Conservation (phyloP, 30 jellyfish, hydroid and myxozoan species). For the Aurelia aurita region DNA sequence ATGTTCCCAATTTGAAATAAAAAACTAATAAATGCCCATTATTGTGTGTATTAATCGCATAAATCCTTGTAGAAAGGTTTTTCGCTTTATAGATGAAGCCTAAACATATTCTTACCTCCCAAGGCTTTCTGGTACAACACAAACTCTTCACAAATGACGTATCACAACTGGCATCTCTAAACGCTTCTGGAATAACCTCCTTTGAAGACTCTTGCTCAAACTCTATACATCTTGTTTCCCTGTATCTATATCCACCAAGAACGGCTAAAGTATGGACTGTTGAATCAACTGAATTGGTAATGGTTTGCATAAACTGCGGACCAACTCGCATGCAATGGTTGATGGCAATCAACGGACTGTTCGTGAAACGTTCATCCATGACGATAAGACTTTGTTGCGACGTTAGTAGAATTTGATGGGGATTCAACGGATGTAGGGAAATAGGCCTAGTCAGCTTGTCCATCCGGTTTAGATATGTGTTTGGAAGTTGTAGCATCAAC, state of each 20-base stretch:
- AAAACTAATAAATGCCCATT: too few relatives aligned
- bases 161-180: background rate
- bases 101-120: background rate
- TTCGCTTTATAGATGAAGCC: too few relatives aligned
- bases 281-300: constrained; percentile 16
- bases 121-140: background rate
- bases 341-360: constrained; percentile 48
- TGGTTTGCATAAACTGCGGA: constrained; percentile 65
- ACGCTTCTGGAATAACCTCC: background rate
- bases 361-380: constrained; percentile 62
- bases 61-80: too few relatives aligned
- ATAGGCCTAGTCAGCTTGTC: constrained; percentile 62
- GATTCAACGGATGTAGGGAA: constrained; percentile 47
- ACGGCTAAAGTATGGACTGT: constrained; percentile 50
- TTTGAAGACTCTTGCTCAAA: constrained; percentile 24
- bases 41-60: too few relatives aligned
- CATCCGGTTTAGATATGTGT: constrained; percentile 40
- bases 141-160: background rate
- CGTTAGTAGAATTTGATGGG: constrained; percentile 56
- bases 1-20: too few relatives aligned
- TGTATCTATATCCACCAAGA: constrained; percentile 62
- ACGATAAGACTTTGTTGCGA: constrained; percentile 64
- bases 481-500: constrained; percentile 49
- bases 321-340: constrained; percentile 68
- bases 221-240: constrained; percentile 64